Base-by-base conservation (phyloP, 1,140 invertebrate genomes). In the Eumeta japonica region DNA sequence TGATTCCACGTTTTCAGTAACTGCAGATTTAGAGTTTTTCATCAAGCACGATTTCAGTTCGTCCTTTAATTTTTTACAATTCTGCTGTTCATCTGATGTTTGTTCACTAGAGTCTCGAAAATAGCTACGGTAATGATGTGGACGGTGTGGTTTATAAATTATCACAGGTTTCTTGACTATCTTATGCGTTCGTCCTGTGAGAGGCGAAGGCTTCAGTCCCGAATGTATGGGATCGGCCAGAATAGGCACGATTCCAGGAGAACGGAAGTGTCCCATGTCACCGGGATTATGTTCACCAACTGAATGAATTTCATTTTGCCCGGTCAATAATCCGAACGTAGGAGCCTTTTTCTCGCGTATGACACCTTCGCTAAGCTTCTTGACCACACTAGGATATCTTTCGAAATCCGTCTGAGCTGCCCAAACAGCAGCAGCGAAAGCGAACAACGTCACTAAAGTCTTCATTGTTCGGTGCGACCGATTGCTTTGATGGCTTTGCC, bases 31-130 rank as follows among this genome's bases (percentile, higher is more conserved):
- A 17, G 35, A 34, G 16, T 52, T 43, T 14, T 53, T 65, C 53
- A 38, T 64, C 67, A 12, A 71, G 30, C 27, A 66, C 66, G 1
- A 68, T 55, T 43, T 57, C 62, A 1, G 66, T 50, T 48, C 61
- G 57, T 43, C 57, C 52, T 14, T 42, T 49, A 16, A 61, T 64
- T 16, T 46, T 55, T 37, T n/a, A n/a, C n/a, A n/a, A n/a, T 65
- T 56, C 18, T 48, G 42, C 19, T 58, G 49, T 31, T 58, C 55
- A 19, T 45, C 42, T 14, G 49, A 39, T 10, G 48, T 48, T 41
- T 56, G 43, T 49, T n/a, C n/a, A n/a, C n/a, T n/a, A n/a, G n/a
- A n/a, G n/a, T 63, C 60, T 44, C 65, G 62, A 9, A 58, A 55
- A 7, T 60, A 65, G 36, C 62, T 54, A 4, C 60, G 53, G 24